Evolutionary conservation across 2,888 invertebrate genomes (phyloP), one percentile per base, ranked within the genome.

Genomic region (Drosophila emarginata): DNA sequence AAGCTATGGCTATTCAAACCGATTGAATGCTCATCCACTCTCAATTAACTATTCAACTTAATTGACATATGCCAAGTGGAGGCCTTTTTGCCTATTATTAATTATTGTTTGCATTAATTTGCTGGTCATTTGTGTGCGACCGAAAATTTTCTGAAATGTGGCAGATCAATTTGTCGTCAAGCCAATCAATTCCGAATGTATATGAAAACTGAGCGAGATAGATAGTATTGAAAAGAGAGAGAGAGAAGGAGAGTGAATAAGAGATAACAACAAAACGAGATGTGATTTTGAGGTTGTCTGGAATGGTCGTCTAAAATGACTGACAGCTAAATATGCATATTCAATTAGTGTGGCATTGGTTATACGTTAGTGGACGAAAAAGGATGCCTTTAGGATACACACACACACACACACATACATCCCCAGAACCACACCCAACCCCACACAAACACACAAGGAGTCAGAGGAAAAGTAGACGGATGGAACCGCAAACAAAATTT

Each of bases 291-390:
- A 40, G 62, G 61, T 61, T 57, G 63, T 51, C 59, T 63, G 71
- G 50, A 71, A 70, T 61, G 71, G 58, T 59, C 50, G 63, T 59
- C 54, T 36, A 71, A 71, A 70, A 70, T 70, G 71, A 59, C 70
- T 70, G 71, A 71, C 70, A 71, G 64, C 71, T 52, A 72, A 71
- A 71, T 71, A 71, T 71, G 71, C 72, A 71, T 71, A 71, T 71
- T 71, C 72, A 71, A 71, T 71, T 71, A 71, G 72, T 58, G 71
- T 18, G 68, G 45, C 45, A 45, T 12, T 45, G 12, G 14, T 14
- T 7, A 15, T 37, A 56, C 37, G 61, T 23, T 61, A 61, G 56
- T 68, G 57, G 62, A 61, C 58, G 67, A 37, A 50, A 61, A 62
- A 70, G 69, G 69, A 45, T 45, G 45, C 45, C 45, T 37, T 54